A percentile compares a stretch with the other conserved stretches of the same genome.
These are phyloP conservation scores for Phalanger gymnotis DNA, from an alignment of 2,797 vertebrate species.

Conservation along the genomic window DNA sequence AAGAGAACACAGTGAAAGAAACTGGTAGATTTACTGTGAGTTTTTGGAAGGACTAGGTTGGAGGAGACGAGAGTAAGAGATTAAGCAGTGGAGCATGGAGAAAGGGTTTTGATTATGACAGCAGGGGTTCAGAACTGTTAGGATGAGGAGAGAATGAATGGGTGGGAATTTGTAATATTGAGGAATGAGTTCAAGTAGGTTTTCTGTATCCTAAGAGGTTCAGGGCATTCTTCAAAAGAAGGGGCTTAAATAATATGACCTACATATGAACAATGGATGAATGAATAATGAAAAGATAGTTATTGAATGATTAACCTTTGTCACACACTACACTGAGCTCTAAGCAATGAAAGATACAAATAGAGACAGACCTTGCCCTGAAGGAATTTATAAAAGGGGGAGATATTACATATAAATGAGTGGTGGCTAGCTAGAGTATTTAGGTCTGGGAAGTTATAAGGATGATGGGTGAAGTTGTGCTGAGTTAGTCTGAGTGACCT, in stretches of 20 bases:
- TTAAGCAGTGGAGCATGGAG: not conserved
- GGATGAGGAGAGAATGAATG: not conserved
- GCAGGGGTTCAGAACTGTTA: not conserved
- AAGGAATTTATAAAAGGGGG: not conserved
- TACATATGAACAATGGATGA: not conserved
- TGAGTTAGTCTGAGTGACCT: not conserved
- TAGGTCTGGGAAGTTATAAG: not conserved
- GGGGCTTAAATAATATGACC: not conserved
- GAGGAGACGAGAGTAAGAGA: not conserved
- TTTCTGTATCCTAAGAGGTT: not conserved
- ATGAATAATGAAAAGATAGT: not conserved
- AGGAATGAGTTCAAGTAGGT: not conserved
- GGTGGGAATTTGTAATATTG: not conserved
- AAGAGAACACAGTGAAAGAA: not conserved
- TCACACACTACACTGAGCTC: not conserved
- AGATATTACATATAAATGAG: not conserved
- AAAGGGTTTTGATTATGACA: not conserved
- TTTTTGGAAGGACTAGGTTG: not conserved
- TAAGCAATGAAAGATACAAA: not conserved
- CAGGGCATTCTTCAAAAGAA: not conserved
- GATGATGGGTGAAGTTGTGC: not conserved
- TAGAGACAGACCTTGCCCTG: not conserved
- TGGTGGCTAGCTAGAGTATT: not conserved
- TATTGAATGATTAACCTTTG: not conserved
- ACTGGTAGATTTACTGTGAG: too few relatives aligned